phyloP scores from a whole-genome alignment of 2,113 vertebrate species.

The Pyrgilauda ruficollis region DNA sequence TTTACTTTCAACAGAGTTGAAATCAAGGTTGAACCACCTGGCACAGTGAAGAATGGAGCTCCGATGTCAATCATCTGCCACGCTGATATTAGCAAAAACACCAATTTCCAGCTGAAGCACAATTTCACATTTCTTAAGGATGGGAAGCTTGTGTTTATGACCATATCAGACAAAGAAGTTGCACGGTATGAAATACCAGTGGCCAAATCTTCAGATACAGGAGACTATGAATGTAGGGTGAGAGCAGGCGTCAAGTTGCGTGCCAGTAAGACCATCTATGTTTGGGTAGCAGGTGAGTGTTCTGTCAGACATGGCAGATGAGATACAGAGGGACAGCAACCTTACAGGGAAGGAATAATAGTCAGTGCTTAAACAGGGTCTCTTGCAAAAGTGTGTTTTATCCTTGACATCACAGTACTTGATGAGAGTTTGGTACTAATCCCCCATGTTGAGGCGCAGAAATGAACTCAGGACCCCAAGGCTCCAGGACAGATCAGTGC shows the following conservation, averaged over 20 bases:
- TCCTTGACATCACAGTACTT: background rate
- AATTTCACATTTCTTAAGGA: constrained; percentile 69
- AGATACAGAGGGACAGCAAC: background rate
- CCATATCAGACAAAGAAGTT: background rate
- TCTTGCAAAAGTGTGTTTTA: background rate
- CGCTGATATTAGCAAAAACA: constrained; percentile 66
- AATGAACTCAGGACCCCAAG: background rate
- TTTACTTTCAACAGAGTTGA: constrained; percentile 74
- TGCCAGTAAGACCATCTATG: background rate
- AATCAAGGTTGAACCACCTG: constrained; percentile 46
- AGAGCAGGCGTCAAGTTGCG: constrained; percentile 37
- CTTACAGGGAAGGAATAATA: background rate
- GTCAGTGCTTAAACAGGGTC: background rate
- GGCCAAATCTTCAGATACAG: constrained; percentile 63
- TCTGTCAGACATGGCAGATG: background rate
- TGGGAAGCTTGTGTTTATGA: constrained; percentile 2
- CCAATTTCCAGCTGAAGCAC: background rate
- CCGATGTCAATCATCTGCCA: constrained; percentile 60
- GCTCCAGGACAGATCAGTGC: background rate
- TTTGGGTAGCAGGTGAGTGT: constrained; percentile 69
- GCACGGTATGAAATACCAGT: constrained; percentile 28
- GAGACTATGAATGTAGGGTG: constrained; percentile 68
- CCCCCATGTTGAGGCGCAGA: background rate
- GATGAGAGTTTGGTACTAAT: background rate
- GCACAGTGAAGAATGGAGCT: constrained; percentile 61